A percentile compares a stretch with the other conserved stretches of the same genome.
These are phyloP conservation scores for Drymodes brunneopygia DNA, from an alignment of 2,113 vertebrate species.

Conservation along the genomic window DNA sequence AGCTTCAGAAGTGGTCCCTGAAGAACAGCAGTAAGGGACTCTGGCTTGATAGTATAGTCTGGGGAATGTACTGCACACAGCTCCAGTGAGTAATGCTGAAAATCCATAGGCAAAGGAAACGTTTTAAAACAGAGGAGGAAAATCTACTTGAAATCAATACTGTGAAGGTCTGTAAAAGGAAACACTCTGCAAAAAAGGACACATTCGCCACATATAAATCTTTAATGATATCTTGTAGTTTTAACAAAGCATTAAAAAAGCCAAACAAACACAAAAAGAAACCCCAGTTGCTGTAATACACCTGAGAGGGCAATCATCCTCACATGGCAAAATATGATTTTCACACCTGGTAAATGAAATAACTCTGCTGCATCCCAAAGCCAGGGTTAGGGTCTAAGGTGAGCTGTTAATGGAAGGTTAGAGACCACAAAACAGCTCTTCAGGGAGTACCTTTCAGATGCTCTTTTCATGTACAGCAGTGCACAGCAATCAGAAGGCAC, in stretches of 20 bases:
- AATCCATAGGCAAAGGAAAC: constrained; percentile 41
- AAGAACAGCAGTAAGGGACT: constrained; percentile 5
- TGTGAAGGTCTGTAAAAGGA: background rate
- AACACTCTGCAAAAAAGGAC: constrained; percentile 25
- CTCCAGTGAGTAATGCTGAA: background rate
- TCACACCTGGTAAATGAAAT: constrained; percentile 73
- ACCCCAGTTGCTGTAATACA: background rate
- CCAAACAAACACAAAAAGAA: background rate
- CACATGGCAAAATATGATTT: constrained; percentile 67
- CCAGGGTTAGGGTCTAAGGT: constrained; percentile 65
- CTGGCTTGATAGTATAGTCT: background rate
- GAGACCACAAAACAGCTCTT: constrained; percentile 57
- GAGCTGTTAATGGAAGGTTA: constrained; percentile 72
- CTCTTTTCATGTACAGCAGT: constrained; percentile 59
- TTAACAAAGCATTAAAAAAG: constrained; percentile 35
- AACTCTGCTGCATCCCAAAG: constrained; percentile 54
- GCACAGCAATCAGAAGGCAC: constrained; percentile 39
- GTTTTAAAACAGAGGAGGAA: constrained; percentile 34
- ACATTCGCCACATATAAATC: constrained; percentile 30
- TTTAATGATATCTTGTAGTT: constrained; percentile 58
- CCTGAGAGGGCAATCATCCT: constrained; percentile 50
- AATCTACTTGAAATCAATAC: constrained; percentile 42
- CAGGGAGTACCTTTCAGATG: constrained; percentile 60
- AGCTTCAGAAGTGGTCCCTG: background rate
- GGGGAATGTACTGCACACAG: background rate